phyloP scores from a whole-genome alignment of 37 sponge, comb jelly and placozoan species.

The Corticium candelabrum region DNA sequence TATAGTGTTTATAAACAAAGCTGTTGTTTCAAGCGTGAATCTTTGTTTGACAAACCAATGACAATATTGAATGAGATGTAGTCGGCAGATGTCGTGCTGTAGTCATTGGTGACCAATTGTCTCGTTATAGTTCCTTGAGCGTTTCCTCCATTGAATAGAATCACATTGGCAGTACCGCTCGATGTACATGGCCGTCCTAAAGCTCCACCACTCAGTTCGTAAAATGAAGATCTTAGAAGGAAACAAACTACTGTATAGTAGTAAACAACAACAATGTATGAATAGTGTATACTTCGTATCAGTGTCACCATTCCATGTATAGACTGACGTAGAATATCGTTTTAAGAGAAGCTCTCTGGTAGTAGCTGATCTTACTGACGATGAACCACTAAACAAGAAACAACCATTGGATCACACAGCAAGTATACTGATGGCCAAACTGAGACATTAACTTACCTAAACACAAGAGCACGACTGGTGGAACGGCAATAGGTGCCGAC shows the following conservation, averaged over 20 bases:
- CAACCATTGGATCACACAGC: too few species aligned
- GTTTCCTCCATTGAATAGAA: neutral
- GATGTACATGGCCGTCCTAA: neutral
- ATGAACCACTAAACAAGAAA: neutral
- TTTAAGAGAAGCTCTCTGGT: neutral
- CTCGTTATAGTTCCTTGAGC: neutral
- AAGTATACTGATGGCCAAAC: too few species aligned
- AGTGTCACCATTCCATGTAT: neutral
- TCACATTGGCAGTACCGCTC: neutral
- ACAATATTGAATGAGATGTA: neutral
- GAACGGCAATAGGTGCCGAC: neutral
- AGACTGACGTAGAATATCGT: neutral
- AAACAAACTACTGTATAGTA: too few species aligned
- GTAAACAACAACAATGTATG: too few species aligned
- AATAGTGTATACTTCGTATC: neutral
- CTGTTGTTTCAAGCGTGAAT: neutral
- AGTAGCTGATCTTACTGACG: neutral
- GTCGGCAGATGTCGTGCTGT: neutral
- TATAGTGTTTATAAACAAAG: neutral
- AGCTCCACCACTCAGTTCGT: neutral
- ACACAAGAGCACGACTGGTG: neutral
- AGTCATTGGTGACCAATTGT: neutral
- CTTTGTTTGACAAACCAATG: too few species aligned
- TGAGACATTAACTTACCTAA: neutral
- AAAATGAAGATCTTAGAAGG: too few species aligned